Base-by-base conservation (phyloP, 2,113 vertebrate species). In the Psophia crepitans region DNA sequence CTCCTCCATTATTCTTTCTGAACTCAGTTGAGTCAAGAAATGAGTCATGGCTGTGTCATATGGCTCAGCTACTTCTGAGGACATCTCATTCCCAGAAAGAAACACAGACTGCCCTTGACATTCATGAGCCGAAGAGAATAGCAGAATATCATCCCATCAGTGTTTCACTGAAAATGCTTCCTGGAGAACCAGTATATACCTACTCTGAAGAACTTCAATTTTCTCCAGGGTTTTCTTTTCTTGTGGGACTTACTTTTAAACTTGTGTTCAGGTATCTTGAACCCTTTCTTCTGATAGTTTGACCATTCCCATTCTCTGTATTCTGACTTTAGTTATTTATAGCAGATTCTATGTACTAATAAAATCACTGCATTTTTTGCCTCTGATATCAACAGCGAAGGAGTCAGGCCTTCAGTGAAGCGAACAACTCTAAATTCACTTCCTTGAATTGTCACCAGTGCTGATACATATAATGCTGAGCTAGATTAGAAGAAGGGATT, bases 21-120 rank as follows among this genome's bases (percentile, higher is more conserved):
- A 84, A 84, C 74, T 82, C 58, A 66, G 39, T 10, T 90, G 91
- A 94, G 74, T 95, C 75, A 87, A 96, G 71, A 90, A 94, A 90
- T 94, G 86, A 91, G 89, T 96, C 96, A 95, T 35, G 71, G 20
- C 41, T 83, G 43, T 90, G 76, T 92, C 95, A 73, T 53, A 80
- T 53, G 84, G 63, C 90, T 93, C 63, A 70, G 51, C 73, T 80
- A 33, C 76, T 89, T 90, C 86, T 92, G 83, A 92, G 88, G 79
- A 64, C 66, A 64, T 21, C 51, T 93, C 80, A 43, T n/a, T 60
- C 51, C 44, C 48, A 76, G n/a, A 61, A 87, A 60, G 86, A 91
- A 90, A 65, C 63, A 33, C 57, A 76, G 86, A 84, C 63, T 76
- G n/a, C 41, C 88, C 91, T 86, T 95, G 85, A 84, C 51, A 64